Evolutionary conservation across 2,888 invertebrate genomes (phyloP).

Genomic region (Pecten maximus): DNA sequence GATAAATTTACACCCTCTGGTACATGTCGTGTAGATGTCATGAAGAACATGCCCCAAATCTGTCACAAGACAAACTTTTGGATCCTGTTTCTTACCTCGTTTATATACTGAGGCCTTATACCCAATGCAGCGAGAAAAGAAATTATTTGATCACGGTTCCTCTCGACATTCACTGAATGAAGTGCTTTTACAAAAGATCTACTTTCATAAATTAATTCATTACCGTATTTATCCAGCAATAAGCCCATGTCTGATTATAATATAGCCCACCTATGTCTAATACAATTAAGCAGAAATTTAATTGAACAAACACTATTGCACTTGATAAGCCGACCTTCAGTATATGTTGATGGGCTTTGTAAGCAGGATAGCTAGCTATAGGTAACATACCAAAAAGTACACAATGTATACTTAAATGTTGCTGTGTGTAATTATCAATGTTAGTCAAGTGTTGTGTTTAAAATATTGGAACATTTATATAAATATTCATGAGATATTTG

Average conservation of each 20-base stretch:
- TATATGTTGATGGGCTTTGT: too few relatives aligned
- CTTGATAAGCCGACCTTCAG: not conserved
- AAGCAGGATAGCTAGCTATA: too few relatives aligned
- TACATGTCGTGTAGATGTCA: constrained; percentile 10
- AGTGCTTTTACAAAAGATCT: not conserved
- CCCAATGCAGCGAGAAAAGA: too few relatives aligned
- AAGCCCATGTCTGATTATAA: not conserved
- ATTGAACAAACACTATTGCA: not conserved
- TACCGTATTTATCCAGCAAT: not conserved
- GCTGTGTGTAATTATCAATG: too few relatives aligned
- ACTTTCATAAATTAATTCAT: not conserved
- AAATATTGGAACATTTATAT: too few relatives aligned
- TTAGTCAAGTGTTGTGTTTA: too few relatives aligned
- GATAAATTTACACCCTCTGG: not conserved
- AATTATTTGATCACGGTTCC: not conserved
- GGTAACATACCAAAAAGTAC: too few relatives aligned
- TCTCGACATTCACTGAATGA: not conserved
- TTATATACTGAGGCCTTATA: not conserved
- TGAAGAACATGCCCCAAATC: not conserved
- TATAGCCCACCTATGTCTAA: not conserved
- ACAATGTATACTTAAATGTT: too few relatives aligned
- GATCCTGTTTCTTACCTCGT: not conserved
- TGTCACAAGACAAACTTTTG: not conserved
- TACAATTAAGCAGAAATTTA: not conserved
- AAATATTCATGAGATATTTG: not conserved